Conservation (phyloP, 2,888 invertebrate genomes). For the Abrostola triplasia region DNA sequence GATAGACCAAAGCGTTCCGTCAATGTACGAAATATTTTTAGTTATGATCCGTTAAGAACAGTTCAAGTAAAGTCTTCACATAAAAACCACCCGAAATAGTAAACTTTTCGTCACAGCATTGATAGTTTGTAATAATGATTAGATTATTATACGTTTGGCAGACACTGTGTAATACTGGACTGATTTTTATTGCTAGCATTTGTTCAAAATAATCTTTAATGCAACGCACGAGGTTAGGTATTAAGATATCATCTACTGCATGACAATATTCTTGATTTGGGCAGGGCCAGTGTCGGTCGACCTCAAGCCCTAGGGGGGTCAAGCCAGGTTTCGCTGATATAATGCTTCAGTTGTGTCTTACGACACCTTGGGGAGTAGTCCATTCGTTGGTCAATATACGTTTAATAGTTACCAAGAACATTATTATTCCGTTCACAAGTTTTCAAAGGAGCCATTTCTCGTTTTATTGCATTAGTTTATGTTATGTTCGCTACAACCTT, state of each 20-base stretch:
- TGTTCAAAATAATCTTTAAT: too few relatives aligned
- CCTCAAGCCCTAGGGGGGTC: slow-evolving; percentile 11
- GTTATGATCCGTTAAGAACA: too few relatives aligned
- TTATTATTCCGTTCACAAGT: background rate
- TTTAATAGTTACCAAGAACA: background rate
- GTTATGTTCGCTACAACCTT: too few relatives aligned
- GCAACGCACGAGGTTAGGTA: background rate
- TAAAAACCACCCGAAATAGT: too few relatives aligned
- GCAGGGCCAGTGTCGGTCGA: background rate
- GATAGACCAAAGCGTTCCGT: too few relatives aligned
- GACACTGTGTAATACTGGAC: too few relatives aligned
- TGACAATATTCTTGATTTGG: background rate
- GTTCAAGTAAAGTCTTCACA: too few relatives aligned
- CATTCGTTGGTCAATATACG: slow-evolving; percentile 3
- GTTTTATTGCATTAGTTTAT: background rate
- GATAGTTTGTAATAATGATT: background rate
- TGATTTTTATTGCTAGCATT: too few relatives aligned
- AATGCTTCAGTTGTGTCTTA: slow-evolving; percentile 24
- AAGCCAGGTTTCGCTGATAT: slow-evolving; percentile 30
- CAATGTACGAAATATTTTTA: too few relatives aligned
- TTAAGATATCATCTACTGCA: background rate
- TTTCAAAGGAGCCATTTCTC: background rate
- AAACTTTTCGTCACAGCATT: background rate
- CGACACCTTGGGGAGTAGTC: slow-evolving; percentile 13
- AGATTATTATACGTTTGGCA: too few relatives aligned